Evolutionary conservation across 1,140 invertebrate species (phyloP), one percentile per base, ranked within the genome.

Genomic region (Halyomorpha halys): DNA sequence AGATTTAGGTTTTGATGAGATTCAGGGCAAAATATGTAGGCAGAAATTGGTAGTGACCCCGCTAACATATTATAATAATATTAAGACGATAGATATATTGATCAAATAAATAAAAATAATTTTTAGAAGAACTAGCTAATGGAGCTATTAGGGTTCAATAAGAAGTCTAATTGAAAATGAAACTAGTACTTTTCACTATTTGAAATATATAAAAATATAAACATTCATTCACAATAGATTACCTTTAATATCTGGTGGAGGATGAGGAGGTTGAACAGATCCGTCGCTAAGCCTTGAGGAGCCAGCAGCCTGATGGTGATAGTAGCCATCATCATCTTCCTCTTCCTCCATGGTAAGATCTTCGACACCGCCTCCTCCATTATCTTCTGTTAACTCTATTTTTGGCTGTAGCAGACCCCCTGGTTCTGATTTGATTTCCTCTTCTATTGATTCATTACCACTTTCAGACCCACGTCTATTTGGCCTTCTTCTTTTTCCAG

Each of bases 281-380:
- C 53, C 53, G 11, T 56, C 53, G 11, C 18, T 23, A 23, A 56
- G 23, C 23, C 53, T 56, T 3, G 53, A 56, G 18, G 53, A 56
- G 14, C 53, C 53, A 56, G 53, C 53, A 23, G 19, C 18, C 23
- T 56, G 53, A 23, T 21, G 53, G 23, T 56, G 53, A 25, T 56
- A 56, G 14, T 56, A 56, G 14, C 23, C 53, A 16, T 56, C 53
- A 23, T 56, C 53, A 23, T 56, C 53, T 56, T 56, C 53, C 23
- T 56, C 53, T 23, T 56, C 53, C 23, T 23, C 23, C 53, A 56
- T 56, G 1, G 53, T 56, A 4, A 56, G 53, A 56, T 56, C 53
- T 56, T 56, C 53, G 2, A 56, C 53, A 56, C 53, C 53, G 27
- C 47, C 47, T 49, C 47, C 47, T 13, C 53, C 53, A 56, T 56